Percentiles rank a stretch among this genome's conserved stretches.
Conservation (phyloP, 2,888 invertebrate genomes). For the Piscicola geometra region DNA sequence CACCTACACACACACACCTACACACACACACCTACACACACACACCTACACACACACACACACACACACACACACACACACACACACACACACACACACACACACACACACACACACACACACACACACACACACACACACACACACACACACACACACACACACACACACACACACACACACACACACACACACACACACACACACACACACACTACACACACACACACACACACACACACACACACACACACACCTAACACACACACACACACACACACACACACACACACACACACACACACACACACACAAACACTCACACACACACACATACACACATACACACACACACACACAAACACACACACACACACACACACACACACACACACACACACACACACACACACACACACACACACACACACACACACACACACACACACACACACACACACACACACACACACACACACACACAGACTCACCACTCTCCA, state of each 20-base stretch:
- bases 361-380: too few species aligned
- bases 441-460: too few species aligned
- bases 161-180: neutral
- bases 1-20: neutral
- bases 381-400: too few species aligned
- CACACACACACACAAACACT: neutral
- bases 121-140: neutral
- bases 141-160: neutral
- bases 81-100: neutral
- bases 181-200: too few species aligned
- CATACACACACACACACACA: too few species aligned
- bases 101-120: neutral
- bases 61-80: neutral
- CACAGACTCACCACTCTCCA: slow-evolving; percentile 76
- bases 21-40: neutral
- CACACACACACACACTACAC: neutral
- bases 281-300: neutral
- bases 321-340: neutral
- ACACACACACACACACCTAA: too few species aligned
- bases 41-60: neutral
- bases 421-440: neutral
- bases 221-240: neutral
- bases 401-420: neutral
- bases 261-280: neutral
- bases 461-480: neutral